Percentiles rank a stretch among this genome's conserved stretches.
phyloP scores from a whole-genome alignment of 2,888 invertebrate genomes.

The Caenorhabditis doughertyi region DNA sequence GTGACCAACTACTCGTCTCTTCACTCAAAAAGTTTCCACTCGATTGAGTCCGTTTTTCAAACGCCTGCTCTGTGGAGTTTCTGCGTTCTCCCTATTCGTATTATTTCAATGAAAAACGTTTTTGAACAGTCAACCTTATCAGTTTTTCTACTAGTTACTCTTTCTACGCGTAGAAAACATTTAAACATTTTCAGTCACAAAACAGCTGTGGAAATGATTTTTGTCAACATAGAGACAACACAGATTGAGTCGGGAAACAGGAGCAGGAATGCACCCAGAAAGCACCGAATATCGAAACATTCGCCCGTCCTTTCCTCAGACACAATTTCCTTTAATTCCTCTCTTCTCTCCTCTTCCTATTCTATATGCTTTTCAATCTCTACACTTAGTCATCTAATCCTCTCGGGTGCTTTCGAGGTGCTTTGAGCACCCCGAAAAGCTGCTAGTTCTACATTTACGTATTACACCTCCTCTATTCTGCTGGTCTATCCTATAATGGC shows the following conservation, averaged over 20 bases:
- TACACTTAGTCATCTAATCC: conserved; percentile 50
- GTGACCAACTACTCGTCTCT: too few relatives aligned
- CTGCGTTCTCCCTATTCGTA: too few relatives aligned
- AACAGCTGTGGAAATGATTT: too few relatives aligned
- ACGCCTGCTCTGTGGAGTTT: too few relatives aligned
- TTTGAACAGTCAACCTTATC: too few relatives aligned
- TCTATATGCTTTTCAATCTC: conserved; percentile 21
- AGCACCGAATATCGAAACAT: conserved; percentile 39
- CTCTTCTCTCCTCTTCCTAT: conserved; percentile 2
- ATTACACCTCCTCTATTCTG: conserved; percentile 7
- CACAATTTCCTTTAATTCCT: conserved; percentile 15
- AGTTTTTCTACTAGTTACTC: too few relatives aligned
- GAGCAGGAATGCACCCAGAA: conserved; percentile 7
- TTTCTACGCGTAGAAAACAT: too few relatives aligned
- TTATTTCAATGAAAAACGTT: too few relatives aligned
- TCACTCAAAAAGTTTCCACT: too few relatives aligned
- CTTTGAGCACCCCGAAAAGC: conserved; percentile 46
- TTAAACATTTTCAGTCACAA: not conserved
- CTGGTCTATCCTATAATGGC: not conserved
- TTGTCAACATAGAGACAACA: not conserved
- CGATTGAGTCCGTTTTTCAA: too few relatives aligned
- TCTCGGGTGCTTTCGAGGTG: conserved; percentile 54
- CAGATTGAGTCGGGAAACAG: not conserved
- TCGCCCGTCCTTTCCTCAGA: conserved; percentile 6
- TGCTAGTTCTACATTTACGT: conserved; percentile 23